Conservation (phyloP, 2,888 invertebrate genomes). For the Caenorhabditis parvicauda region DNA sequence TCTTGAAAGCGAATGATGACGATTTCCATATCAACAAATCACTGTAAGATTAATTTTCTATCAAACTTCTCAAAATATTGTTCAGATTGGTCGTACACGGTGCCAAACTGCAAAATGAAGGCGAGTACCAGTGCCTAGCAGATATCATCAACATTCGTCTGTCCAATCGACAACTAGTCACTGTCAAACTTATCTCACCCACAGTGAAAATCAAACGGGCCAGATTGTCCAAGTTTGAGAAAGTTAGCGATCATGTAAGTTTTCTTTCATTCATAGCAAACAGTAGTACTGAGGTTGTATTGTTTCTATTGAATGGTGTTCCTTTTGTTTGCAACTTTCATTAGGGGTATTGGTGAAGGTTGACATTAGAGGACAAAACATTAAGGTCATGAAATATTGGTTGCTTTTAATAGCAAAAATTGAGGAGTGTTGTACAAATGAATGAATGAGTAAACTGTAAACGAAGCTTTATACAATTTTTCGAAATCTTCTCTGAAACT, state of each 20-base stretch:
- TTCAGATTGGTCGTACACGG: constrained; percentile 35
- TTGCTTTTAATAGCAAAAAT: too few relatives aligned
- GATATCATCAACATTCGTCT: constrained; percentile 43
- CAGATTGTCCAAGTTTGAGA: constrained; percentile 56
- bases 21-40: constrained; percentile 26
- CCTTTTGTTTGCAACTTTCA: too few relatives aligned
- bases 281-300: too few relatives aligned
- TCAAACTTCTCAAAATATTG: not conserved
- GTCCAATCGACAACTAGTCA: constrained; percentile 35
- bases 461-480: too few relatives aligned
- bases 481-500: too few relatives aligned
- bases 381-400: too few relatives aligned
- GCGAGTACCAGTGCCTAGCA: constrained; percentile 56
- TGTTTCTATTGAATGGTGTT: too few relatives aligned
- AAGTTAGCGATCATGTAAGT: constrained; percentile 41
- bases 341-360: too few relatives aligned
- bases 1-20: constrained; percentile 23
- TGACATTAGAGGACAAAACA: too few relatives aligned
- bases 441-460: too few relatives aligned
- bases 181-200: constrained; percentile 50
- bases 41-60: constrained; percentile 18
- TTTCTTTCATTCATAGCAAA: constrained; percentile 2
- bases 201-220: constrained; percentile 51
- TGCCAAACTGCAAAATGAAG: constrained; percentile 36
- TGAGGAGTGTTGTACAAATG: too few relatives aligned